A percentile compares a stretch with the other conserved stretches of the same genome.
Conservation (phyloP, 2,113 vertebrate genomes). For the Pangasianodon gigas region DNA sequence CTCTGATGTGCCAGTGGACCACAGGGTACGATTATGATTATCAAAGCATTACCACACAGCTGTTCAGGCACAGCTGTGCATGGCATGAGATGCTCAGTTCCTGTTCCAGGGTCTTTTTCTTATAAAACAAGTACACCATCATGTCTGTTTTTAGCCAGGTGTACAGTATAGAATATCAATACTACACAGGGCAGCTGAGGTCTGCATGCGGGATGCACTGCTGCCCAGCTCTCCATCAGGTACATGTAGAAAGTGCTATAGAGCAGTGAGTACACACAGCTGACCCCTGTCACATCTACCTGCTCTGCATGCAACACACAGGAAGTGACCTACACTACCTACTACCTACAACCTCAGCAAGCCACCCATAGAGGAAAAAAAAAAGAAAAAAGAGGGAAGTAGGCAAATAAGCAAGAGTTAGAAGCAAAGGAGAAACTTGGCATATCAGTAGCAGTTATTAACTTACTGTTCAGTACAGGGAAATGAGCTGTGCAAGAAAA, state of each 20-base stretch:
- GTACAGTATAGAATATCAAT: background rate
- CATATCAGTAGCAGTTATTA: constrained; percentile 49
- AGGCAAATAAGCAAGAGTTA: constrained; percentile 16
- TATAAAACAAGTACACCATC: background rate
- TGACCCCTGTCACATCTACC: constrained; percentile 28
- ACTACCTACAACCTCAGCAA: background rate
- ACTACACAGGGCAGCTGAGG: background rate
- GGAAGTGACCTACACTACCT: constrained; percentile 26
- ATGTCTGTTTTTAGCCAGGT: background rate
- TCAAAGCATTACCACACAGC: constrained; percentile 35
- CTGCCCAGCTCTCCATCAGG: background rate
- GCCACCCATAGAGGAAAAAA: background rate
- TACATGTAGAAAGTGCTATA: background rate
- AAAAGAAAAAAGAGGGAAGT: constrained; percentile 62
- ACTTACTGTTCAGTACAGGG: constrained; percentile 73
- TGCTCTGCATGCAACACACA: constrained; percentile 42
- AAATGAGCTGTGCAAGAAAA: constrained; percentile 62
- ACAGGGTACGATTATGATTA: constrained; percentile 31
- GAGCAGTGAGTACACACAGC: constrained; percentile 8
- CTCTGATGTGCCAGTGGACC: constrained; percentile 19
- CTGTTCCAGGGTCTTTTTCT: background rate
- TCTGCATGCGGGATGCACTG: background rate
- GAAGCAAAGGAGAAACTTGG: constrained; percentile 39
- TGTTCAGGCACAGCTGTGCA: constrained; percentile 46
- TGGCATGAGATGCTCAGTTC: constrained; percentile 18